Evolutionary conservation across 1,140 invertebrate species (phyloP).

Genomic region (Papilio machaon): DNA sequence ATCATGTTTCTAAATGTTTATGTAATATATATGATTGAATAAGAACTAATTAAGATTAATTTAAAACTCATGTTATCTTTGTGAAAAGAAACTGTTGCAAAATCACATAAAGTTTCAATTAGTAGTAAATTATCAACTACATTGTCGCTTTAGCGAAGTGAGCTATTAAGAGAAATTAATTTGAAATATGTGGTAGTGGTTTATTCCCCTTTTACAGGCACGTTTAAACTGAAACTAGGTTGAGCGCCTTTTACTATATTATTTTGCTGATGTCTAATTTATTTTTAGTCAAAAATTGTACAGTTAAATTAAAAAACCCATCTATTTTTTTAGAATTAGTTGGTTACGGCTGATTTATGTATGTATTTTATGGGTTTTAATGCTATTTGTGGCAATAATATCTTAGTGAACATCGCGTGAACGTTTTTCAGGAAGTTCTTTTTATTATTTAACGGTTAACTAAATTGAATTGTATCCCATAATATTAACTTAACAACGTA

Average conservation of each 20-base stretch:
- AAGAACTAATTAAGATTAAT: too few relatives aligned
- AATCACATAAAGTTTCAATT: not conserved
- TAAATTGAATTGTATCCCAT: too few relatives aligned
- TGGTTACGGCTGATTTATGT: too few relatives aligned
- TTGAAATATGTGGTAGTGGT: constrained; percentile 34
- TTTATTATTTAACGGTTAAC: too few relatives aligned
- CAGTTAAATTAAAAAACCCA: not conserved
- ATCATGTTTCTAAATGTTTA: too few relatives aligned
- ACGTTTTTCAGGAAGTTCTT: too few relatives aligned
- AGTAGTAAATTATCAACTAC: not conserved
- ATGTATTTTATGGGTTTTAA: too few relatives aligned
- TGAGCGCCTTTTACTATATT: constrained; percentile 22
- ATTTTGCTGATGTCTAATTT: constrained; percentile 13
- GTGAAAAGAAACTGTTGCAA: not conserved
- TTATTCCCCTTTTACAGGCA: constrained; percentile 17
- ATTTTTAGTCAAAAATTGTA: not conserved
- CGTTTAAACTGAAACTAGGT: constrained; percentile 32
- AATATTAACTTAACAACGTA: too few relatives aligned
- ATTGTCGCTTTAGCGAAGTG: not conserved
- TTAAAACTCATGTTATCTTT: too few relatives aligned
- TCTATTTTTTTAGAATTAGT: not conserved
- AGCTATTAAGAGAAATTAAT: constrained; percentile 16
- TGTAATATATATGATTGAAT: too few relatives aligned
- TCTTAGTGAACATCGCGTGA: too few relatives aligned
- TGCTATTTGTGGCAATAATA: too few relatives aligned